Conservation (phyloP, 1,140 invertebrate genomes). For the Dryas iulia region DNA sequence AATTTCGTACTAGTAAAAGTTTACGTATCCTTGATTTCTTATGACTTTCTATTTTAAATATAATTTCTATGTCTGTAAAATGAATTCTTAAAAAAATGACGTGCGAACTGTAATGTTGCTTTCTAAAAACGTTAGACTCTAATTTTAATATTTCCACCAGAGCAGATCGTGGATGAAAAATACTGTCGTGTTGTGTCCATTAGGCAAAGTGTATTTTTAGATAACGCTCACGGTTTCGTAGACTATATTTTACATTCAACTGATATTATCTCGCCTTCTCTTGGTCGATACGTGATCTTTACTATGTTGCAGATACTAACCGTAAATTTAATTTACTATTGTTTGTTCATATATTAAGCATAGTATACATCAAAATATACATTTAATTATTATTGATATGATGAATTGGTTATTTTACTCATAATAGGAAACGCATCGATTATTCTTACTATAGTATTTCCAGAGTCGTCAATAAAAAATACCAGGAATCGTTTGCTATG, state of each 20-base stretch:
- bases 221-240: slow-evolving; percentile 51
- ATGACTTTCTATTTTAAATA: background rate
- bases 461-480: slow-evolving; percentile 79
- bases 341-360: too few relatives aligned
- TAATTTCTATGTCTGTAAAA: slow-evolving; percentile 15
- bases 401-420: background rate
- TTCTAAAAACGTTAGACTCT: slow-evolving; percentile 69
- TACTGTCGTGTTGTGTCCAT: slow-evolving; percentile 70
- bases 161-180: slow-evolving; percentile 60
- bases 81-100: slow-evolving; percentile 30
- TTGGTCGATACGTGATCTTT: background rate
- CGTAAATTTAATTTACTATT: too few relatives aligned
- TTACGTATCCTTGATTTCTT: too few relatives aligned
- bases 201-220: slow-evolving; percentile 74
- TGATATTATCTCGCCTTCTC: slow-evolving; percentile 36
- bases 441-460: slow-evolving; percentile 66
- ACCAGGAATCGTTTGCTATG: slow-evolving; percentile 75
- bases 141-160: slow-evolving; percentile 70
- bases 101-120: slow-evolving; percentile 45
- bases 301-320: background rate
- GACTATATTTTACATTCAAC: slow-evolving; percentile 55
- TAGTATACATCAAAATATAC: background rate
- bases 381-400: background rate
- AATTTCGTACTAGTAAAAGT: too few relatives aligned
- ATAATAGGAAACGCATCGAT: slow-evolving; percentile 50